Percentiles rank a stretch among this genome's conserved stretches.
Conservation (phyloP, 2,113 vertebrate genomes). For the Lepisosteus oculatus region DNA sequence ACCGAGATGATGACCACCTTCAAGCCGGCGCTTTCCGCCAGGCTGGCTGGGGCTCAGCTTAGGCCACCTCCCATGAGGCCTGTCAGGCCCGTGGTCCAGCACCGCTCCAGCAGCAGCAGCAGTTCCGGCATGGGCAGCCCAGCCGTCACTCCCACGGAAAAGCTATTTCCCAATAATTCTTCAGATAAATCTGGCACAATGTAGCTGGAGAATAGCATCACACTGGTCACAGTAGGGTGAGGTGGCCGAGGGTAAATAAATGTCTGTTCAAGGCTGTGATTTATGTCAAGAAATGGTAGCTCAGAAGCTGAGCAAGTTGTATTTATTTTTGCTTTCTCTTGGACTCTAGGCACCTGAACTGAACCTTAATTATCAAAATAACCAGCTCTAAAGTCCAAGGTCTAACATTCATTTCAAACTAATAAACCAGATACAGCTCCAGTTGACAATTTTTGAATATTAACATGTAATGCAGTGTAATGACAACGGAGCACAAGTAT, state of each 20-base stretch:
- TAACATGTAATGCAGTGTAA: not conserved
- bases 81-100: conserved; percentile 73
- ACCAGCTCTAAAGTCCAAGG: no score
- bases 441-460: not conserved
- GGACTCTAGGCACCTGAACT: no score
- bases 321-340: no score
- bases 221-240: no score
- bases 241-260: no score
- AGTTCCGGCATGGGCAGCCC: conserved; percentile 92
- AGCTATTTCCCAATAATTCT: conserved; percentile 81
- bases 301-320: no score
- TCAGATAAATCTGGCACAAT: conserved; percentile 88
- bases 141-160: conserved; percentile 90
- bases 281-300: no score
- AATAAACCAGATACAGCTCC: no score
- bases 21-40: conserved; percentile 85
- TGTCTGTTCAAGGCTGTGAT: no score
- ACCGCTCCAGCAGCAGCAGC: conserved; percentile 93
- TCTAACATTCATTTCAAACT: no score
- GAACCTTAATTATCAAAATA: no score
- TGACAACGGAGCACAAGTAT: not conserved
- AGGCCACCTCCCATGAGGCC: conserved; percentile 84
- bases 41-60: conserved; percentile 84
- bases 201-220: conserved; percentile 53
- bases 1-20: conserved; percentile 96